phyloP scores from a whole-genome alignment of 2,888 invertebrate genomes.

The Coenonympha arcania region DNA sequence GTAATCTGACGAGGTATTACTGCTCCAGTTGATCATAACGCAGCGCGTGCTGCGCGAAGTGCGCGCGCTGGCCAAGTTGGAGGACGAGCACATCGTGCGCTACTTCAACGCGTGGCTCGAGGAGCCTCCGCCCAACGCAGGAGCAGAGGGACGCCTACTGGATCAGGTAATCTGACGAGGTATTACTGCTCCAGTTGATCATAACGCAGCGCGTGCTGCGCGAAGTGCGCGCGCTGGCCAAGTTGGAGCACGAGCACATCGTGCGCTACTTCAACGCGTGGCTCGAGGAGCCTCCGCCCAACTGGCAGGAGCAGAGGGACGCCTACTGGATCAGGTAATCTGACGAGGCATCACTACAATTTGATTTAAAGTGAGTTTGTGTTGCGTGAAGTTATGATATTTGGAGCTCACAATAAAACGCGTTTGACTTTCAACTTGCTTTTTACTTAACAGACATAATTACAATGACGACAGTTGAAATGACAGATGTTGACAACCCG shows the following conservation, averaged over 20 bases:
- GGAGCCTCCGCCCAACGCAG: conserved; percentile 88
- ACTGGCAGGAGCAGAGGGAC: conserved; percentile 90
- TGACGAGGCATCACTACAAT: background rate
- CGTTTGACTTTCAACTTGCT: too few species aligned
- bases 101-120: conserved; percentile 98
- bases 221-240: conserved; percentile 94
- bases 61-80: conserved; percentile 92
- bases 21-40: conserved; percentile 71
- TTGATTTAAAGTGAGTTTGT: too few species aligned
- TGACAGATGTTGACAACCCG: too few species aligned
- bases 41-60: conserved; percentile 94
- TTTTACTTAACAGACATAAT: too few species aligned
- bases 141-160: conserved; percentile 81
- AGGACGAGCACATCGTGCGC: conserved; percentile 95
- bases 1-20: conserved; percentile 34
- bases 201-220: too few species aligned
- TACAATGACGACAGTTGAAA: too few species aligned
- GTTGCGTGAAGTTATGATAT: too few species aligned
- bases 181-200: background rate
- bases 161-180: conserved; percentile 53
- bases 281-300: conserved; percentile 92
- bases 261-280: conserved; percentile 97
- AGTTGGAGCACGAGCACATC: conserved; percentile 94
- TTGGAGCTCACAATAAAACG: too few species aligned
- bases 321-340: conserved; percentile 70